phyloP scores from a whole-genome alignment of 2,888 invertebrate genomes.

The Ferrisia virgata region DNA sequence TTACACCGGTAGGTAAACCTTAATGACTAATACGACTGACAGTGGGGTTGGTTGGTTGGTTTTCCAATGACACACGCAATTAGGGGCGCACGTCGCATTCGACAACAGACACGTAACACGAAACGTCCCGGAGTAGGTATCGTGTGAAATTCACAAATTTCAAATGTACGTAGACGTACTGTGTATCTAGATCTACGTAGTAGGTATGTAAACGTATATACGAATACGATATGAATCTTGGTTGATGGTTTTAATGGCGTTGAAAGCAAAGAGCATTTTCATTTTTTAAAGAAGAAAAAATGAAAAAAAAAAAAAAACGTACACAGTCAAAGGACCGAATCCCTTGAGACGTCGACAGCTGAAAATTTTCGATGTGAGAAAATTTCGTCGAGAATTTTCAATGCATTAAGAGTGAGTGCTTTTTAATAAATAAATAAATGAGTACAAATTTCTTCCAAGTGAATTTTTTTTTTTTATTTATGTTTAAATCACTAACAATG shows the following conservation, averaged over 20 bases:
- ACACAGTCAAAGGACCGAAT: not conserved
- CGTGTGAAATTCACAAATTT: slow-evolving; percentile 6
- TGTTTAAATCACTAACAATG: not conserved
- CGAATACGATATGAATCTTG: not conserved
- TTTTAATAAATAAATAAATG: not conserved
- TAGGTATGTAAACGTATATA: no score
- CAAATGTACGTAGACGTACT: not conserved
- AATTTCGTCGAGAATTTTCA: not conserved
- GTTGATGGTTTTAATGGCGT: not conserved
- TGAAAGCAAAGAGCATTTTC: not conserved
- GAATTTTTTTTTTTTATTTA: not conserved
- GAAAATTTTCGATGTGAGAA: not conserved
- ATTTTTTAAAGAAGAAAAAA: not conserved
- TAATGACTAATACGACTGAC: slow-evolving; percentile 6
- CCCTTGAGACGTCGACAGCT: not conserved
- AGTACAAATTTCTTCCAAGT: not conserved
- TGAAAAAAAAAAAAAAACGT: not conserved
- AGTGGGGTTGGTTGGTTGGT: not conserved
- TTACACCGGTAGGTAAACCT: slow-evolving; percentile 18
- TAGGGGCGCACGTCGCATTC: not conserved
- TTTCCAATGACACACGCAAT: slow-evolving; percentile 15
- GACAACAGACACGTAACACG: not conserved
- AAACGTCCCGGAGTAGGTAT: not conserved
- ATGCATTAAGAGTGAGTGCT: not conserved
- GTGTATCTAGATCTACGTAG: no score